phyloP scores from a whole-genome alignment of 2,888 invertebrate genomes.

The Isoperla grammatica region DNA sequence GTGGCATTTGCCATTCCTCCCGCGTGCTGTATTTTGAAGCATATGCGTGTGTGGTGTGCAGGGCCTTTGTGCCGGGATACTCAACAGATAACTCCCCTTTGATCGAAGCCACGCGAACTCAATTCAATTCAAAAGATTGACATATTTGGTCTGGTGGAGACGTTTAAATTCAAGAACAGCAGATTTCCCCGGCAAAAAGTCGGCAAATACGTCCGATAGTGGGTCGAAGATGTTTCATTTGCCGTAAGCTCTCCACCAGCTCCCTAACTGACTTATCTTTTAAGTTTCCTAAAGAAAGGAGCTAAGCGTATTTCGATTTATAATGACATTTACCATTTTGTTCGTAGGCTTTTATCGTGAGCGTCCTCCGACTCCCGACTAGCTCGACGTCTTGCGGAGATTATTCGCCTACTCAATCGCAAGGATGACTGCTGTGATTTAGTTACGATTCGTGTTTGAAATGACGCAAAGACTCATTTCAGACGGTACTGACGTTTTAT shows the following conservation, averaged over 20 bases:
- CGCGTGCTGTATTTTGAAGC: too few species aligned
- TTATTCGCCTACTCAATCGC: neutral
- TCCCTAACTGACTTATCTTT: conserved; percentile 8
- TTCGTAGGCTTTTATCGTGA: neutral
- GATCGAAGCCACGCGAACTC: too few species aligned
- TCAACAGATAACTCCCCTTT: too few species aligned
- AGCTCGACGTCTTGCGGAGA: neutral
- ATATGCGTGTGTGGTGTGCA: too few species aligned
- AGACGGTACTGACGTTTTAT: conserved; percentile 1
- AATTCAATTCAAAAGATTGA: too few species aligned
- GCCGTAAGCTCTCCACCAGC: neutral
- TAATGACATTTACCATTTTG: conserved; percentile 5
- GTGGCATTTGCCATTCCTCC: too few species aligned
- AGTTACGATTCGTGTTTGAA: conserved; percentile 2
- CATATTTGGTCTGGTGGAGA: neutral
- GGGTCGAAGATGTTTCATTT: neutral
- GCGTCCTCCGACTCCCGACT: neutral
- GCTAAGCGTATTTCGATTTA: neutral
- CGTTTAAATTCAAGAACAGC: conserved; percentile 6
- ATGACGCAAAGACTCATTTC: conserved; percentile 1
- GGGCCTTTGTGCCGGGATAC: too few species aligned
- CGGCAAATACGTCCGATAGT: neutral
- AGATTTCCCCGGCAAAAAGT: conserved; percentile 7
- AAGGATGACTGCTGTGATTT: conserved; percentile 2
- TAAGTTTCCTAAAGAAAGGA: neutral